Conservation (phyloP, 2,888 invertebrate genomes). For the Geotrupes spiniger region DNA sequence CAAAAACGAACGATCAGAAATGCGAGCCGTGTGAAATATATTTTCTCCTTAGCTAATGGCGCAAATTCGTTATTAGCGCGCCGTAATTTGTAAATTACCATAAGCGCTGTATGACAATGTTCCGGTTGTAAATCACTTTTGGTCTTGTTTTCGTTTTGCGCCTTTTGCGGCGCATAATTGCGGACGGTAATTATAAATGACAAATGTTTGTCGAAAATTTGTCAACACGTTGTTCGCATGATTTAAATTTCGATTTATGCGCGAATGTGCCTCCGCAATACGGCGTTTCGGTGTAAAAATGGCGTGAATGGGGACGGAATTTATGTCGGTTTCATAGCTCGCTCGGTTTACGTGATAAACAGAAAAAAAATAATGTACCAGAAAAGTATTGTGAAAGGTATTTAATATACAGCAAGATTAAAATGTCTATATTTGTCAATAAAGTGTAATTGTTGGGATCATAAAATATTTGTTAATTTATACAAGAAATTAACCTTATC, state of each 20-base stretch:
- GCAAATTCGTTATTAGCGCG: constrained; percentile 14
- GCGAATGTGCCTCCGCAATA: neutral
- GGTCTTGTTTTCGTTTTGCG: constrained; percentile 10
- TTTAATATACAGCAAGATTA: no score
- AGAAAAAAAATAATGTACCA: no score
- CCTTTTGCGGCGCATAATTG: constrained; percentile 16
- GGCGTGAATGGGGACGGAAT: no score
- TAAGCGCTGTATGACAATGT: constrained; percentile 10
- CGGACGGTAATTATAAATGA: constrained; percentile 14
- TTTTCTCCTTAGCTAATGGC: constrained; percentile 10
- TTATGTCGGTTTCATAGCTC: no score
- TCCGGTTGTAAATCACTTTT: constrained; percentile 15
- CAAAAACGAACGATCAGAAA: no score
- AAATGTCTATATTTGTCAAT: no score
- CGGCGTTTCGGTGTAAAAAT: no score
- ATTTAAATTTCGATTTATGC: constrained; percentile 1
- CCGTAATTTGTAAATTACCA: constrained; percentile 17
- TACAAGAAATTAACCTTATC: no score
- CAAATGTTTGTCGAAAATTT: constrained; percentile 15
- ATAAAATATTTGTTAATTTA: no score
- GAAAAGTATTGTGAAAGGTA: no score
- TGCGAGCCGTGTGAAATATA: constrained; percentile 5
- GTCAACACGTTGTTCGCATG: constrained; percentile 7
- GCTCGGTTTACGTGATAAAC: no score
- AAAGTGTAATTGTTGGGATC: no score